Evolutionary conservation across 2,888 invertebrate species (phyloP), one percentile per base, ranked within the genome.

Genomic region (Sylvicola cinctus): DNA sequence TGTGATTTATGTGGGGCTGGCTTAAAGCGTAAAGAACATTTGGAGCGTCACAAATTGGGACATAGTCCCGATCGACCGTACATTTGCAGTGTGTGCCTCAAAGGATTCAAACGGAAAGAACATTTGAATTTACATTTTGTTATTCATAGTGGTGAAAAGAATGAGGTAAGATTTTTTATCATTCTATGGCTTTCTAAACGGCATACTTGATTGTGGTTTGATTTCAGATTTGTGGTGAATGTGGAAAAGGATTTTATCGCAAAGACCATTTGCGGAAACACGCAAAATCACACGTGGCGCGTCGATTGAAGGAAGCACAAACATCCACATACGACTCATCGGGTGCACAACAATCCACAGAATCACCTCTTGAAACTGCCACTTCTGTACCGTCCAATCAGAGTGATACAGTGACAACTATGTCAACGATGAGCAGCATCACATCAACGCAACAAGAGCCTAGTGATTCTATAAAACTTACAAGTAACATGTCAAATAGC

Each of bases 121-220:
- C 81, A 83, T 46, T 65, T 83, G 46, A 80, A 79, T 54, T 64
- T 81, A 41, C 83, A 83, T 58, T 74, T 74, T 45, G 79, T 81
- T 45, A 83, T 81, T 51, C 83, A 83, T 60, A 78, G 79, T 36
- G 81, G 81, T 25, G 74, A 78, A 52, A 81, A 81, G 58, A 79
- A 76, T 4, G 79, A 81, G 53, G 71, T 77, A 35, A 38, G 11
- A 25, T 11, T 25, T 8, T 25, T 25, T 11, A 8, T 40, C 16
- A 23, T 27, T 14, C 13, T 29, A 16, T 32, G 4, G 3, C 16
- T 20, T 36, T 26, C 25, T 25, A 25, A 7, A 8, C 7, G 7
- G 7, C 11, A 25, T 8, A 25, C 25, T 25, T n/a, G 25, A 8
- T 25, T 25, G 25, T 8, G 11, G 11, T 25, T 28, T 26, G 26